Conservation (phyloP, 2,113 vertebrate species). For the Leuciscus idus region DNA sequence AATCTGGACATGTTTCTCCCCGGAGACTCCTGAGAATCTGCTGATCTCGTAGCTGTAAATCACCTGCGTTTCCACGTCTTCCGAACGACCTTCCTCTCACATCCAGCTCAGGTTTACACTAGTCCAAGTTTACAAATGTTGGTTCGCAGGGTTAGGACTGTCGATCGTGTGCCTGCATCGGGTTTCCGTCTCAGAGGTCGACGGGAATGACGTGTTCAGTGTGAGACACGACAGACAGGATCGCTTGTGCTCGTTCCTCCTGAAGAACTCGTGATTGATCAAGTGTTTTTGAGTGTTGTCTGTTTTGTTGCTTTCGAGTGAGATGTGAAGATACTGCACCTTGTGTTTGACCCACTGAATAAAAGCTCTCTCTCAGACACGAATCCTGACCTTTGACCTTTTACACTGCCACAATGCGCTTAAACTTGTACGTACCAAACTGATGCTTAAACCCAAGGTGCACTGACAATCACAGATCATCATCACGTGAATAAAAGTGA, state of each 20-base stretch:
- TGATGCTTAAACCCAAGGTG: constrained; percentile 75
- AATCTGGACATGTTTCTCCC: background rate
- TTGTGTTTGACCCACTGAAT: constrained; percentile 54
- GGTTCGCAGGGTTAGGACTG: constrained; percentile 38
- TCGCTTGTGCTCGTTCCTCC: background rate
- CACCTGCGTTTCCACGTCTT: constrained; percentile 45
- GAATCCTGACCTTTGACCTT: constrained; percentile 36
- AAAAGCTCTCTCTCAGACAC: constrained; percentile 20
- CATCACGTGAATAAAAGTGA: constrained; percentile 77
- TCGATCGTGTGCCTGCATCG: background rate
- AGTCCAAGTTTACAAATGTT: constrained; percentile 50
- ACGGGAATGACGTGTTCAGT: background rate
- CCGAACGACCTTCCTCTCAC: constrained; percentile 35
- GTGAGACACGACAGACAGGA: background rate
- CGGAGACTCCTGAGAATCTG: background rate
- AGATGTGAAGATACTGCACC: constrained; percentile 45
- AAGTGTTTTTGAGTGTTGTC: constrained; percentile 23
- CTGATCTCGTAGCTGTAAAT: constrained; percentile 4
- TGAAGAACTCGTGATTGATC: constrained; percentile 11
- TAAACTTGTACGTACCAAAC: constrained; percentile 23
- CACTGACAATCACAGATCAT: constrained; percentile 76
- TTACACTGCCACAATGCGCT: constrained; percentile 46
- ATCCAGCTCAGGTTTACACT: constrained; percentile 55
- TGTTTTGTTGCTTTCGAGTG: constrained; percentile 33
- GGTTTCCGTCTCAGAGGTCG: background rate